A percentile compares a stretch with the other conserved stretches of the same genome.
Conservation (phyloP, 2,113 vertebrate species). For the Daubentonia madagascariensis region DNA sequence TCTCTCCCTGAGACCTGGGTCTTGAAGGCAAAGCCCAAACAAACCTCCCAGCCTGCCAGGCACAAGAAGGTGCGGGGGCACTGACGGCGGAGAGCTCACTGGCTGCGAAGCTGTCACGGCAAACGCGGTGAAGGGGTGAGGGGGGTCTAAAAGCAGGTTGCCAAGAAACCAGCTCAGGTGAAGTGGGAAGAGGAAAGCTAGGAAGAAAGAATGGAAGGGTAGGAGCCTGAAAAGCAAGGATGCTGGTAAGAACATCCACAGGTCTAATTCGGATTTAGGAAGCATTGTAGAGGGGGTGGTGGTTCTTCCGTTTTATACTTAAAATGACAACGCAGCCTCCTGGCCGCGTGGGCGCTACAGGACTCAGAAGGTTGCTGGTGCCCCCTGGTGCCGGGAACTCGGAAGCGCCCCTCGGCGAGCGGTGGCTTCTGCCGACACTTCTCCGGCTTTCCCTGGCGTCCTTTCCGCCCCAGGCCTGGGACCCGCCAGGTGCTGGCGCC, state of each 20-base stretch:
- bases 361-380: constrained; percentile 69
- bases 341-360: background rate
- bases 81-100: background rate
- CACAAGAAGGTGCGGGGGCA: background rate
- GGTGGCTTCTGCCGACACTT: background rate
- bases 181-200: background rate
- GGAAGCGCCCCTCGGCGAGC: background rate
- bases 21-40: constrained; percentile 45
- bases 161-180: background rate
- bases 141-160: background rate
- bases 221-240: background rate
- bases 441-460: background rate
- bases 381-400: constrained; percentile 75
- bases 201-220: background rate
- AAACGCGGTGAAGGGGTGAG: background rate
- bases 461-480: background rate
- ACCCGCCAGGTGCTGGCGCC: background rate
- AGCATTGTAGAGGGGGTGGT: background rate
- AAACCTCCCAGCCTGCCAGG: background rate
- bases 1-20: background rate
- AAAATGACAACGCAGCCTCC: constrained; percentile 35
- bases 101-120: background rate
- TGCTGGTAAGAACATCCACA: background rate
- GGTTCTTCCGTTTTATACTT: background rate
- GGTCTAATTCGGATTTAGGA: background rate